Evolutionary conservation across 53 echinoderm and acorn worm species (phyloP).

Genomic region (Patiria pectinifera): DNA sequence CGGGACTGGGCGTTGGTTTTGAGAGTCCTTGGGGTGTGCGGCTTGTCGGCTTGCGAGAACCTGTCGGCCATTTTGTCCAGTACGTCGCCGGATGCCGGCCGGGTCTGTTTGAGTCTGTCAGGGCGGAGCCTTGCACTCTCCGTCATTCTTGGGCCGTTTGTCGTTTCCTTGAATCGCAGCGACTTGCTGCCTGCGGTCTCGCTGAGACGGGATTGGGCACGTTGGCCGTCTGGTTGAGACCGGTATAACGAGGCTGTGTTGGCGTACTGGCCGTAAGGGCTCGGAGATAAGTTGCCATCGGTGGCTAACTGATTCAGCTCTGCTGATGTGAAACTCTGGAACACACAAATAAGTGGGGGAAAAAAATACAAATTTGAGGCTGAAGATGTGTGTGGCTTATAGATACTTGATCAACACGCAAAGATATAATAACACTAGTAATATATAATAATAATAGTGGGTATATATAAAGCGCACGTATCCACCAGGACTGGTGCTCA

Average conservation of each 20-base stretch:
- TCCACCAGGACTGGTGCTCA: too few species aligned
- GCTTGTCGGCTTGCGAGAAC: conserved; percentile 69
- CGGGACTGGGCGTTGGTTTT: conserved; percentile 83
- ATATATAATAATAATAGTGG: too few species aligned
- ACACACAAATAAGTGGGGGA: neutral
- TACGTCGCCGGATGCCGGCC: conserved; percentile 73
- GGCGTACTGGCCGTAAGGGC: conserved; percentile 30
- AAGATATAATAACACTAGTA: too few species aligned
- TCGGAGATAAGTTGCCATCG: conserved; percentile 20
- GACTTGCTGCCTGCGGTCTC: conserved; percentile 62
- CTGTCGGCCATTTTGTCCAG: conserved; percentile 77
- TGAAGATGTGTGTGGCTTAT: neutral
- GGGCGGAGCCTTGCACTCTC: conserved; percentile 33
- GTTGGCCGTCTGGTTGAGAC: conserved; percentile 28
- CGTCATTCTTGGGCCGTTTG: conserved; percentile 28
- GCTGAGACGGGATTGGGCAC: conserved; percentile 30
- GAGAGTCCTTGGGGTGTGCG: conserved; percentile 88
- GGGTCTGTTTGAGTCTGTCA: conserved; percentile 20
- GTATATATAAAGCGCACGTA: too few species aligned
- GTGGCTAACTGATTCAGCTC: conserved; percentile 40
- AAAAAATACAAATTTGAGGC: neutral
- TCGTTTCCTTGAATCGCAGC: conserved; percentile 41
- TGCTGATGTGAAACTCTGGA: conserved; percentile 32
- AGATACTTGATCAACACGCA: neutral
- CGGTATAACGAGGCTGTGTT: conserved; percentile 21